Base-by-base conservation (phyloP, 2,888 invertebrate species). In the Autographa gamma region DNA sequence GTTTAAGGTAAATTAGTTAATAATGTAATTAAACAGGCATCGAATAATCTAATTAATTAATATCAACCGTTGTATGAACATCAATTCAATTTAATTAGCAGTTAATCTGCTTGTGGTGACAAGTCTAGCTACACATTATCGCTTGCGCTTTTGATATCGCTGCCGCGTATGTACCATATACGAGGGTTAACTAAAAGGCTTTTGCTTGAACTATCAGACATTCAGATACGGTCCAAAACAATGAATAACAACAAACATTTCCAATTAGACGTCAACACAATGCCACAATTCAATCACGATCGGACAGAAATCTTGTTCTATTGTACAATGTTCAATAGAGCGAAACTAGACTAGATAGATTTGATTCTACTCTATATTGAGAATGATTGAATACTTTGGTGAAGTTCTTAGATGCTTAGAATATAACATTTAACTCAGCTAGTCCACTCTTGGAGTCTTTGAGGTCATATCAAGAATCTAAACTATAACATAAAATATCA, bases 351-450 rank as follows among this genome's bases (percentile, higher is more conserved):
- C 68, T 59, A 71, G 34, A 54, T 34, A 63, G 65, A 68, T 67
- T 67, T 60, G 48, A 34, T 69, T 68, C 56, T 5, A 68, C 63
- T 66, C 73, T 62, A 66, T 79, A 81, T 74, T 60, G 25, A 66
- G 87, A 83, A 83, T 82, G 84, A 86, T 88, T 84, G 84, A 87
- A 90, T 89, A 88, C 83, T 81, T 82, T 80, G 82, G 54, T 25
- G 5, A 4, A 5, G 5, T 56, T 25, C 25, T 56, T 4, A 25
- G 54, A 25, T 13, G 19, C 19, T 19, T 11, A 48, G 48, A 16
- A 48, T 14, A 38, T 11, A 38, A 38, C 2, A 6, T 38, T 38
- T 5, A 38, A 11, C 9, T 11, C 1, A 1, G 11, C 38, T 38
- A 9, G 38, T 38, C 9, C 11, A 38, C 5, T 38, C 11, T 6